phyloP scores from a whole-genome alignment of 2,888 invertebrate genomes.

The Kuschelorhynchus macadamiae region DNA sequence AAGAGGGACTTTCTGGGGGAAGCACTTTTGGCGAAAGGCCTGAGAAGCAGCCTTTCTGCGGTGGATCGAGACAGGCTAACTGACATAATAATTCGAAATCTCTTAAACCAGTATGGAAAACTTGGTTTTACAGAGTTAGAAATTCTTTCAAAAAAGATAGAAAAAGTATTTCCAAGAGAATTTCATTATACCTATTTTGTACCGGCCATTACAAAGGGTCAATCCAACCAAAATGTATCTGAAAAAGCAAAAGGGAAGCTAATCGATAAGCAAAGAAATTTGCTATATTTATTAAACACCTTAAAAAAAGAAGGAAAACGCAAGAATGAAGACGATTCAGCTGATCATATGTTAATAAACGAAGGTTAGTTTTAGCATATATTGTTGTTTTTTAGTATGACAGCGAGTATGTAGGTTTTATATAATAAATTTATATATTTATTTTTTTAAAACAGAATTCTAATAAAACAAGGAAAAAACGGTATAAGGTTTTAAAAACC shows the following conservation, averaged over 20 bases:
- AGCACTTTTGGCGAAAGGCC: conserved; percentile 16
- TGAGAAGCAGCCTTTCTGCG: conserved; percentile 11
- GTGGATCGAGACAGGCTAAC: conserved; percentile 14
- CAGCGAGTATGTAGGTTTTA: background rate
- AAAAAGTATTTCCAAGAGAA: conserved; percentile 14
- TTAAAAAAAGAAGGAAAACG: conserved; percentile 2
- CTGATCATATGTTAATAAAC: conserved; percentile 1
- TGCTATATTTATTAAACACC: conserved; percentile 11
- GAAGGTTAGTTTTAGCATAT: conserved; percentile 11
- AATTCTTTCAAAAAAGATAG: conserved; percentile 9
- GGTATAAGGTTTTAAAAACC: conserved; percentile 1
- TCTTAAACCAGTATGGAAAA: conserved; percentile 8
- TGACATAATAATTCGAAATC: conserved; percentile 18
- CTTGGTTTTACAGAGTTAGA: conserved; percentile 9
- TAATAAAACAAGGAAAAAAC: background rate
- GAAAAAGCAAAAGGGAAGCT: conserved; percentile 16
- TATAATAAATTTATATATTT: background rate
- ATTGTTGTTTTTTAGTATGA: conserved; percentile 6
- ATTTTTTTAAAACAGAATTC: background rate
- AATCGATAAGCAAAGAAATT: conserved; percentile 16
- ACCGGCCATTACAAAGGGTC: conserved; percentile 12
- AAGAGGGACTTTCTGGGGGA: conserved; percentile 8
- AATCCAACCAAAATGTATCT: conserved; percentile 9
- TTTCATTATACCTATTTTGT: conserved; percentile 14
- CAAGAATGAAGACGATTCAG: conserved; percentile 4